Conservation (phyloP, 1,140 invertebrate species). For the Microplitis mediator region DNA sequence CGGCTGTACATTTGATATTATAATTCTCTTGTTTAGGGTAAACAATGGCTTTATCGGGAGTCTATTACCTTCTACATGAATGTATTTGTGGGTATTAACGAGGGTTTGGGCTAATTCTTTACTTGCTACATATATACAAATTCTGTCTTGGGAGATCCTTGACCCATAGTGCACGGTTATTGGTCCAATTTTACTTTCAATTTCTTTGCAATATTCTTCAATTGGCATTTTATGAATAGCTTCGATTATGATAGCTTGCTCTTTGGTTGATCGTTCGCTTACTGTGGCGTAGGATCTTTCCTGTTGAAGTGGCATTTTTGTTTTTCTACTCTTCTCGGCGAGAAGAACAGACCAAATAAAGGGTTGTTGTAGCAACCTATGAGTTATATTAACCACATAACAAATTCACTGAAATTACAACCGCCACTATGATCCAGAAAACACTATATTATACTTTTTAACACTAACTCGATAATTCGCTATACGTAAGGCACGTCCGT, state of each 20-base stretch:
- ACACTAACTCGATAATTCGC: too few relatives aligned
- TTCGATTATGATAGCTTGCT: conserved; percentile 26
- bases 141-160: conserved; percentile 18
- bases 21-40: conserved; percentile 8
- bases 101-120: conserved; percentile 14
- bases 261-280: conserved; percentile 17
- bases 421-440: too few relatives aligned
- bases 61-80: conserved; percentile 3
- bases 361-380: too few relatives aligned
- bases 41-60: conserved; percentile 8
- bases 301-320: background rate
- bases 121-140: conserved; percentile 24
- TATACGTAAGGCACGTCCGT: too few relatives aligned
- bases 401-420: too few relatives aligned
- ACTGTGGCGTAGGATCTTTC: background rate
- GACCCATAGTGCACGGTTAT: conserved; percentile 15
- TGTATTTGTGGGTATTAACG: background rate
- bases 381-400: too few relatives aligned
- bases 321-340: background rate
- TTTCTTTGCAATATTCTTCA: conserved; percentile 13
- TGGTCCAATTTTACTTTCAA: conserved; percentile 13
- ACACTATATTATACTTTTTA: too few relatives aligned
- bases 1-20: conserved; percentile 11
- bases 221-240: conserved; percentile 16
- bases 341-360: too few relatives aligned